These are phyloP conservation scores for Oreochromis niloticus DNA, from an alignment of 2,113 vertebrate genomes.

Conservation along the genomic window DNA sequence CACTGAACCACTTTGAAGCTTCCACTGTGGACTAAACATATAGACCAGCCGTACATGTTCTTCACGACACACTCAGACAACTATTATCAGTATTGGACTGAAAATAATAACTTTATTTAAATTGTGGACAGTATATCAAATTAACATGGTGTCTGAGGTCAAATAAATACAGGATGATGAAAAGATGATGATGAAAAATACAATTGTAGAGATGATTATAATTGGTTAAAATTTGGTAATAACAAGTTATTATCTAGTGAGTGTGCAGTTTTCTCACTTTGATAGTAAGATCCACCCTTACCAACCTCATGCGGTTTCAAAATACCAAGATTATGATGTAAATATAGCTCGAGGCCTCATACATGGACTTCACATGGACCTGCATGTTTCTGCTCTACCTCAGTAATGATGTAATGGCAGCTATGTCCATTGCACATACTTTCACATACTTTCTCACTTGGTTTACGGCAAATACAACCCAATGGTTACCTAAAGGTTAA, in stretches of 20 bases:
- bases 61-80: background rate
- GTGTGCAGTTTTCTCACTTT: background rate
- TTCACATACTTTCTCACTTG: background rate
- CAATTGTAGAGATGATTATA: background rate
- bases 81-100: no score
- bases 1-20: background rate
- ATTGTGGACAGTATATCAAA: rapidly evolving
- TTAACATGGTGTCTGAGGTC: background rate
- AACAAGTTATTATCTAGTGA: no score
- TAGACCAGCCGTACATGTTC: rapidly evolving
- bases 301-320: rapidly evolving
- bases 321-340: background rate
- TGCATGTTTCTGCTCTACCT: background rate
- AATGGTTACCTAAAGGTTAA: rapidly evolving
- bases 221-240: background rate
- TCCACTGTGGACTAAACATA: background rate
- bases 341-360: background rate
- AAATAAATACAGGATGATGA: background rate
- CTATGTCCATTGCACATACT: rapidly evolving
- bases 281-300: background rate
- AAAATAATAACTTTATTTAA: no score
- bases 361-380: background rate
- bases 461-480: background rate
- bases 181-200: background rate
- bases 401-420: background rate